Evolutionary conservation across 37 sponge, comb jelly and placozoan genomes (phyloP).

Genomic region (Tethya wilhelma): DNA sequence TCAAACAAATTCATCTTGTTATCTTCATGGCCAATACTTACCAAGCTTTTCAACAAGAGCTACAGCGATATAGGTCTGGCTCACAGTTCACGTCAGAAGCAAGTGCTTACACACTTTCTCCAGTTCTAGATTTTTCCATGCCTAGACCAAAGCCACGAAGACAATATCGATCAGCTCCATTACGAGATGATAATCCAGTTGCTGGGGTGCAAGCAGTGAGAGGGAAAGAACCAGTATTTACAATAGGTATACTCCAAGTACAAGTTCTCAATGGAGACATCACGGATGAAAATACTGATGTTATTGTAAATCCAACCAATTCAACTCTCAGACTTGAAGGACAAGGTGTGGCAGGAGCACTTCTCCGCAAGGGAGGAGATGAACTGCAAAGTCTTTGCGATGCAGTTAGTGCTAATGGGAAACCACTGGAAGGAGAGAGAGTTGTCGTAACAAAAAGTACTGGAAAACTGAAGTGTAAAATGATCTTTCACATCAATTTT

Average conservation of each 20-base stretch:
- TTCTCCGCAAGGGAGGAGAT: slow-evolving; percentile 60
- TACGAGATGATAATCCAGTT: not conserved
- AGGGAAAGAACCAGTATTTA: too few species aligned
- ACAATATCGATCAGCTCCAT: not conserved
- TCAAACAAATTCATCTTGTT: slow-evolving; percentile 27
- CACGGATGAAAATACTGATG: slow-evolving; percentile 39
- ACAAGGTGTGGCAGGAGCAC: slow-evolving; percentile 57
- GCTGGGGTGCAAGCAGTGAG: too few species aligned
- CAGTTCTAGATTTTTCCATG: too few species aligned
- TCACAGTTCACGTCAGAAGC: not conserved
- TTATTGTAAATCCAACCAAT: slow-evolving; percentile 62
- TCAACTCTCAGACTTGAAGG: slow-evolving; percentile 25
- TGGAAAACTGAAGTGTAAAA: slow-evolving; percentile 51
- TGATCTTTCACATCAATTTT: slow-evolving; percentile 52
- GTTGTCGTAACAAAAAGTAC: slow-evolving; percentile 49
- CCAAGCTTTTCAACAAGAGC: slow-evolving; percentile 20
- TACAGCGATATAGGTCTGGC: not conserved
- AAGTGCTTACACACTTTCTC: too few species aligned
- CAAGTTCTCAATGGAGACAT: slow-evolving; percentile 62
- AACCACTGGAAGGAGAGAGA: slow-evolving; percentile 24
- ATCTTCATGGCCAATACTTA: slow-evolving; percentile 41
- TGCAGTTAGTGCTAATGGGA: not conserved
- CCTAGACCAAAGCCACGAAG: too few species aligned
- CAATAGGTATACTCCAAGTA: slow-evolving; percentile 12
- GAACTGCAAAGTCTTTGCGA: slow-evolving; percentile 40